Conservation (phyloP, 2,888 invertebrate species). For the Biston betularia region DNA sequence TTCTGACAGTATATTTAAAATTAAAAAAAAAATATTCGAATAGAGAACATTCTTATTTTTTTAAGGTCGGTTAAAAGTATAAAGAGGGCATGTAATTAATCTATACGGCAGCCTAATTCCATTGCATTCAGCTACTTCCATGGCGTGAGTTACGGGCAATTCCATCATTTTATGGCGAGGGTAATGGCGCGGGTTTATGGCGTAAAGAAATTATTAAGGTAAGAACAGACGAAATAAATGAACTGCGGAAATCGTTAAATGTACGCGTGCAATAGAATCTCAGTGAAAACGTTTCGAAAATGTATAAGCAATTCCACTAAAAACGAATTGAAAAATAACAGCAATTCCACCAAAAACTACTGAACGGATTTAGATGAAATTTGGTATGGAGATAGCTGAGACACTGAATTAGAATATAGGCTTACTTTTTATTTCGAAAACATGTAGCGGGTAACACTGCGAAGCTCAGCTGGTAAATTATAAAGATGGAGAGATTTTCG, state of each 20-base stretch:
- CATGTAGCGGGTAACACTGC: too few species aligned
- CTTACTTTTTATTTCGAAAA: too few species aligned
- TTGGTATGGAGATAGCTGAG: too few species aligned
- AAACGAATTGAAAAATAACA: too few species aligned
- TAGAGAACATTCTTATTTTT: too few species aligned
- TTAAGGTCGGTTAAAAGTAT: background rate
- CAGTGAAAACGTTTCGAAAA: background rate
- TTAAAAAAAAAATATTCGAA: too few species aligned
- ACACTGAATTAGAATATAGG: too few species aligned
- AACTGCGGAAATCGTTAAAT: conserved; percentile 34
- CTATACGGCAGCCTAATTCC: background rate
- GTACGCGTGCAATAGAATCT: background rate
- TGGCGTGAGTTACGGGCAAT: conserved; percentile 41
- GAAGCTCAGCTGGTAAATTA: too few species aligned
- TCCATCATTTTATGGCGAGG: conserved; percentile 44
- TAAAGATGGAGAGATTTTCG: too few species aligned
- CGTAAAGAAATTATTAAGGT: conserved; percentile 43
- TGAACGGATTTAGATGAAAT: too few species aligned
- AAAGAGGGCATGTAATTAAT: background rate
- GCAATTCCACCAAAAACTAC: too few species aligned
- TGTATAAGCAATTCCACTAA: background rate
- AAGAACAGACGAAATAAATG: conserved; percentile 42
- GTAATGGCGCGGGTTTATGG: conserved; percentile 44
- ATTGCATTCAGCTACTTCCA: conserved; percentile 14
- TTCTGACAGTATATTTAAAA: too few species aligned